Evolutionary conservation across 2,797 vertebrate species (phyloP).

Genomic region (Rhabdophis nuchalis): DNA sequence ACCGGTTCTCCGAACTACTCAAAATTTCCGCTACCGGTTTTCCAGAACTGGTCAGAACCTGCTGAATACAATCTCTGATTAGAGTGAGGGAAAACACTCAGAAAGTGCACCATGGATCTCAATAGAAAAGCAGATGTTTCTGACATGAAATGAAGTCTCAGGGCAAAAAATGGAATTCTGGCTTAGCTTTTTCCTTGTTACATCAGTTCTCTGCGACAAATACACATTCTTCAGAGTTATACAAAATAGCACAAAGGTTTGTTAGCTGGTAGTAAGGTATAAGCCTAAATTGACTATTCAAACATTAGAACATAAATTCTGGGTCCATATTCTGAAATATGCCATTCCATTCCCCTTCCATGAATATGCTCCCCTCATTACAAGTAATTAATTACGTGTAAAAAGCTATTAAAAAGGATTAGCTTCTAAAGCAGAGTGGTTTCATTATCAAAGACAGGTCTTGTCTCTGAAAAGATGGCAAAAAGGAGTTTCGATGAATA

Average conservation of each 20-base stretch:
- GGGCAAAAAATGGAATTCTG: background rate
- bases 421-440: background rate
- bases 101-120: background rate
- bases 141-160: background rate
- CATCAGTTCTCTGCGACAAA: background rate
- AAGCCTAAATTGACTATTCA: background rate
- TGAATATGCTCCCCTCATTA: background rate
- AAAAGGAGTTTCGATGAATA: background rate
- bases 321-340: background rate
- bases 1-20: no score
- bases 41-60: no score
- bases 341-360: background rate
- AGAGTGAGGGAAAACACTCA: background rate
- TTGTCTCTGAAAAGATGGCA: background rate
- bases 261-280: background rate
- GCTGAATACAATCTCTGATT: no score
- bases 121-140: background rate
- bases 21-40: no score
- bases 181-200: background rate
- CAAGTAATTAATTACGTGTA: background rate
- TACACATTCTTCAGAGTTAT: background rate
- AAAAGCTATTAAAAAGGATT: background rate
- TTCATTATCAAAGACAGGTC: background rate
- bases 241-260: background rate
- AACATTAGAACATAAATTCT: background rate